Percentiles rank a stretch among this genome's conserved stretches.
phyloP scores from a whole-genome alignment of 2,888 invertebrate genomes.

The Trichogramma evanescens region DNA sequence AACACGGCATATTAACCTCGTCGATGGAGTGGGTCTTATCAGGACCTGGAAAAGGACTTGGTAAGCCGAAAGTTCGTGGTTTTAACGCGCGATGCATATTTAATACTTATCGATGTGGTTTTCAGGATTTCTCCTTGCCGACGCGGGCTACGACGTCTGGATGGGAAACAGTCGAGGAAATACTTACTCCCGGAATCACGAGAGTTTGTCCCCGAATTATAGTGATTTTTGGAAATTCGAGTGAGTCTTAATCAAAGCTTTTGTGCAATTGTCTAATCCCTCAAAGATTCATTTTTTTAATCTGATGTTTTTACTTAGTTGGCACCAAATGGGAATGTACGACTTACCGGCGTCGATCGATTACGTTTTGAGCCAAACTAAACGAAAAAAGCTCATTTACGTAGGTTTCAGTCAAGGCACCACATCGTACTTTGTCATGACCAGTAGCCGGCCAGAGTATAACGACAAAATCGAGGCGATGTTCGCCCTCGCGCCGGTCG shows the following conservation, averaged over 20 bases:
- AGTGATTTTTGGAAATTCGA: conserved; percentile 51
- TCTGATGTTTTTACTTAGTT: conserved; percentile 40
- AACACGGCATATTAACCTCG: conserved; percentile 67
- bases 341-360: conserved; percentile 59
- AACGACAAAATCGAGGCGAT: conserved; percentile 43
- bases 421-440: conserved; percentile 46
- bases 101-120: neutral
- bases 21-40: conserved; percentile 70
- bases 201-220: conserved; percentile 22
- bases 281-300: conserved; percentile 38
- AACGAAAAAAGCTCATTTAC: conserved; percentile 49
- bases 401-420: conserved; percentile 59
- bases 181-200: no score
- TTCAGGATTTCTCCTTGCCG: conserved; percentile 24
- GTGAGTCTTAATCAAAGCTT: conserved; percentile 49
- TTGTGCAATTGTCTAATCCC: conserved; percentile 41
- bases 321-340: conserved; percentile 56
- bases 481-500: conserved; percentile 46
- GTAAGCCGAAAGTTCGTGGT: conserved; percentile 40
- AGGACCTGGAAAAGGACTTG: conserved; percentile 63
- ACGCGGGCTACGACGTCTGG: conserved; percentile 40
- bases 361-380: conserved; percentile 49
- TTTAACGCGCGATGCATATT: neutral
- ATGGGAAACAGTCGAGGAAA: conserved; percentile 49
- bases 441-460: conserved; percentile 43